Conservation (phyloP, 2,113 vertebrate species). For the Caloenas nicobarica region DNA sequence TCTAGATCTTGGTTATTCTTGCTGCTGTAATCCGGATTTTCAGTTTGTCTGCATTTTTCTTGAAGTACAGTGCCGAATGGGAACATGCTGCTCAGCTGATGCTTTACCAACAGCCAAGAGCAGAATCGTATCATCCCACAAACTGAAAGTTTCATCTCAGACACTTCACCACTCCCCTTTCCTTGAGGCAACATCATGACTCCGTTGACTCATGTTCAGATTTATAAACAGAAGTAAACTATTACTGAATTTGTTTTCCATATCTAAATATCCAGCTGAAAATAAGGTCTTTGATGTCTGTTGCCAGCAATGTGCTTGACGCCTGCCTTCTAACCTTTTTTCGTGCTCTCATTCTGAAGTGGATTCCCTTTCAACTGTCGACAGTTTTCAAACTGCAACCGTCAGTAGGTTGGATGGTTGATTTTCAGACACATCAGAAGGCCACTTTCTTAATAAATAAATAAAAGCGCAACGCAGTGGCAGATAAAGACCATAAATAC, state of each 20-base stretch:
- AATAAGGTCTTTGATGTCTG: conserved; percentile 43
- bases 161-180: background rate
- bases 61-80: background rate
- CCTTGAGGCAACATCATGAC: conserved; percentile 22
- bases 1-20: background rate
- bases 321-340: conserved; percentile 12
- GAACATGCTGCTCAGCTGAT: background rate
- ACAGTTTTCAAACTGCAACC: background rate
- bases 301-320: background rate
- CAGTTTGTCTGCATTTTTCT: background rate
- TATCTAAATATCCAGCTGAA: conserved; percentile 31
- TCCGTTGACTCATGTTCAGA: conserved; percentile 29
- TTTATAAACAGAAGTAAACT: conserved; percentile 56
- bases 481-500: background rate
- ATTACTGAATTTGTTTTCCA: conserved; percentile 35
- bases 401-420: background rate
- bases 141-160: background rate
- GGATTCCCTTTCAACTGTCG: background rate
- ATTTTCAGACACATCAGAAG: background rate
- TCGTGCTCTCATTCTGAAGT: background rate
- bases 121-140: background rate
- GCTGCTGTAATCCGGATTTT: background rate
- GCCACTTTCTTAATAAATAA: background rate
- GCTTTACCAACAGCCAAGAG: background rate
- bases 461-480: background rate